A percentile compares a stretch with the other conserved stretches of the same genome.
Conservation (phyloP, 2,888 invertebrate genomes). For the Xestia xanthographa region DNA sequence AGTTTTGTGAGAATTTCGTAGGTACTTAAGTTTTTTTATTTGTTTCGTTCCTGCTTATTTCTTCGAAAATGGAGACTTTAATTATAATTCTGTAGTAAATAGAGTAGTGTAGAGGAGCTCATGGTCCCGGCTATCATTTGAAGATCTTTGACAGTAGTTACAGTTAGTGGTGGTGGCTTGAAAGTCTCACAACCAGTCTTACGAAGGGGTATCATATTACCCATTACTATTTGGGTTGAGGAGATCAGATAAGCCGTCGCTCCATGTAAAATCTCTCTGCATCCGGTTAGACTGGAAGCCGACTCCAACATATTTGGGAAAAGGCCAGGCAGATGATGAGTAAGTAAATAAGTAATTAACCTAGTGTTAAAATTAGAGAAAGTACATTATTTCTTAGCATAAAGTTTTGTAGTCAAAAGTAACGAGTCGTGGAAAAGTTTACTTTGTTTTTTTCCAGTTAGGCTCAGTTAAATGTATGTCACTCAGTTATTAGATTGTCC, state of each 20-base stretch:
- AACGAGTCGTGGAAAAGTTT: conserved; percentile 3
- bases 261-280: too few relatives aligned
- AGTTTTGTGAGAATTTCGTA: background rate
- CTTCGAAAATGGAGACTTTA: conserved; percentile 1
- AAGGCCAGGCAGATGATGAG: too few relatives aligned
- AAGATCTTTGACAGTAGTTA: too few relatives aligned
- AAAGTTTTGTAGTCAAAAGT: conserved; percentile 11
- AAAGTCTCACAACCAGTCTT: too few relatives aligned
- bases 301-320: too few relatives aligned
- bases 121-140: too few relatives aligned
- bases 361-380: conserved; percentile 36
- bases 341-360: conserved; percentile 11
- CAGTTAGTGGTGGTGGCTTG: too few relatives aligned
- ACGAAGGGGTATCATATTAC: too few relatives aligned
- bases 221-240: too few relatives aligned
- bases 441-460: conserved; percentile 7
- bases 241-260: too few relatives aligned
- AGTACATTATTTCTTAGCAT: conserved; percentile 30
- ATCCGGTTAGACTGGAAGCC: too few relatives aligned
- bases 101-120: background rate
- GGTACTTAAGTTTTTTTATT: background rate
- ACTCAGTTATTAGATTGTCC: conserved; percentile 32
- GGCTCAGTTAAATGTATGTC: conserved; percentile 32
- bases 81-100: background rate
- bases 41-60: conserved; percentile 1